Evolutionary conservation across 2,888 invertebrate genomes (phyloP).

Genomic region (Dryobota labecula): DNA sequence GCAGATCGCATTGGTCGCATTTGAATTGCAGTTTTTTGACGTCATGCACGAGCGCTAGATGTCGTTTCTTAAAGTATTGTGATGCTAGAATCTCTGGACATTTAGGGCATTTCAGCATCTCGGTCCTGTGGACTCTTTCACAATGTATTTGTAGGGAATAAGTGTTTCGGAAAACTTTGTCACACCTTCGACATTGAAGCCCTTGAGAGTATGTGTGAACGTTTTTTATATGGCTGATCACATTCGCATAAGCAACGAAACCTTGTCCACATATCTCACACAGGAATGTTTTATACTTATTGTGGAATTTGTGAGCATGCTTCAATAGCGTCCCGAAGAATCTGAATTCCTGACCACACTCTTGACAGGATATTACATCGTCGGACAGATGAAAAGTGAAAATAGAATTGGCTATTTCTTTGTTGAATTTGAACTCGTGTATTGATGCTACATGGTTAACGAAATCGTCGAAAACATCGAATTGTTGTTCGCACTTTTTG

Average conservation of each 20-base stretch:
- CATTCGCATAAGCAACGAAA: slow-evolving; percentile 76
- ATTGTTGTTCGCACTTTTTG: slow-evolving; percentile 68
- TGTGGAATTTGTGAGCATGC: slow-evolving; percentile 76
- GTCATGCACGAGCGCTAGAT: slow-evolving; percentile 81
- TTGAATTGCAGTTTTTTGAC: slow-evolving; percentile 77
- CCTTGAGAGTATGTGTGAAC: slow-evolving; percentile 69
- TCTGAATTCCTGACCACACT: slow-evolving; percentile 74
- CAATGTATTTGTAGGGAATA: slow-evolving; percentile 69
- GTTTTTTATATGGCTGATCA: slow-evolving; percentile 76
- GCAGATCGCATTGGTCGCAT: slow-evolving; percentile 79
- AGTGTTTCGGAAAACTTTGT: slow-evolving; percentile 68
- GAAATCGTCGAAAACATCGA: slow-evolving; percentile 69
- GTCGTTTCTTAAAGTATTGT: slow-evolving; percentile 78
- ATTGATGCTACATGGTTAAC: slow-evolving; percentile 65
- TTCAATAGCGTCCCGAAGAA: slow-evolving; percentile 76
- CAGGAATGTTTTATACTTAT: slow-evolving; percentile 69
- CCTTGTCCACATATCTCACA: slow-evolving; percentile 83
- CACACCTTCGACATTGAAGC: slow-evolving; percentile 70
- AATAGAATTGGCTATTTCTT: slow-evolving; percentile 64
- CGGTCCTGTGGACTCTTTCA: slow-evolving; percentile 57
- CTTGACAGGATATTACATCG: slow-evolving; percentile 72
- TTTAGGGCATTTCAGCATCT: slow-evolving; percentile 76
- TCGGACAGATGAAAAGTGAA: slow-evolving; percentile 75
- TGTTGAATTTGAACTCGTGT: slow-evolving; percentile 72
- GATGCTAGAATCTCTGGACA: slow-evolving; percentile 78